Evolutionary conservation across 2,888 invertebrate species (phyloP).

Genomic region (Pocota personata): DNA sequence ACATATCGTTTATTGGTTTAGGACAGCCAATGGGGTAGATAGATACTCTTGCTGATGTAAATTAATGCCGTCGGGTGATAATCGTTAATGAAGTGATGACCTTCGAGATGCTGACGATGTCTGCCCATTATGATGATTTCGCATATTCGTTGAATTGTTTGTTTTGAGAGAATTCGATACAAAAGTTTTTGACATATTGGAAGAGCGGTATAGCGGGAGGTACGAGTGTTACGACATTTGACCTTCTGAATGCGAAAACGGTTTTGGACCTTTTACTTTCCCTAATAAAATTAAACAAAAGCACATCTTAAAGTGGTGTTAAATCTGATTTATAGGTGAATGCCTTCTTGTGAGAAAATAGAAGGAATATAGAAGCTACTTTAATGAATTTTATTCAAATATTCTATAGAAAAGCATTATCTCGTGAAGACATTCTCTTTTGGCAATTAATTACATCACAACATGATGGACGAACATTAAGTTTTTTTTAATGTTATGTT

Average conservation of each 20-base stretch:
- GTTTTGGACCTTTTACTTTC: slow-evolving; percentile 39
- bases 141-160: slow-evolving; percentile 11
- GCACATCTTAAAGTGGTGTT: not conserved
- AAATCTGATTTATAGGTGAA: slow-evolving; percentile 14
- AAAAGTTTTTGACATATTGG: slow-evolving; percentile 20
- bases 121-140: slow-evolving; percentile 37
- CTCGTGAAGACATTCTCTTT: slow-evolving; percentile 9
- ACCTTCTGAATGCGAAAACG: slow-evolving; percentile 29
- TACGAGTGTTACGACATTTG: slow-evolving; percentile 3
- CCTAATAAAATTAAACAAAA: not conserved
- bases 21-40: not conserved
- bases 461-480: not conserved
- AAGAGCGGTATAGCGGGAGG: not conserved
- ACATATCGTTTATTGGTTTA: not conserved
- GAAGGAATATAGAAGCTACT: not conserved
- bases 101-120: slow-evolving; percentile 27
- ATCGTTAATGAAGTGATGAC: slow-evolving; percentile 50
- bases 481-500: no score
- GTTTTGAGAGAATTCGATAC: not conserved
- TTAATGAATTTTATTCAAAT: slow-evolving; percentile 19
- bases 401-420: not conserved
- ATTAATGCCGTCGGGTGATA: slow-evolving; percentile 41
- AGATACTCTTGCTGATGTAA: slow-evolving; percentile 48
- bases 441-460: not conserved
- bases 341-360: not conserved